A percentile compares a stretch with the other conserved stretches of the same genome.
phyloP scores from a whole-genome alignment of 2,888 invertebrate species.

The Elysia crispata region DNA sequence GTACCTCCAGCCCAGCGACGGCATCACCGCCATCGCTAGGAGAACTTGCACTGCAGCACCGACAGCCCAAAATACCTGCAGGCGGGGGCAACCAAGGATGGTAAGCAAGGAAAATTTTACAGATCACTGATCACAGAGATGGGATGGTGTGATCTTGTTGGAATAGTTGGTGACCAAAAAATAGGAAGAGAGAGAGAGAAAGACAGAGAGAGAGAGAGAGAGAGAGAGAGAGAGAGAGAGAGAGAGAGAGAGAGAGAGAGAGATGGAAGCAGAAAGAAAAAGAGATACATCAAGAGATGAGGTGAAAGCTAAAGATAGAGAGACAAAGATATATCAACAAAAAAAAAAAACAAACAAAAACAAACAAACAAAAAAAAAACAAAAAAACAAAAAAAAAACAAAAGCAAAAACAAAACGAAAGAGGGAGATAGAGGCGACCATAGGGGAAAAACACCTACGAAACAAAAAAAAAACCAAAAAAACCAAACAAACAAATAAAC shows the following conservation, averaged over 20 bases:
- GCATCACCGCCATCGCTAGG: conserved; percentile 33
- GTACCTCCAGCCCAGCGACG: conserved; percentile 36
- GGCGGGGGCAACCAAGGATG: too few relatives aligned
- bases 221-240: not conserved
- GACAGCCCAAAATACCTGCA: conserved; percentile 37
- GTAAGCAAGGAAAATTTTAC: too few relatives aligned
- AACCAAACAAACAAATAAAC: too few relatives aligned
- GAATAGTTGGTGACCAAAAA: not conserved
- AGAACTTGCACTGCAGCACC: conserved; percentile 32
- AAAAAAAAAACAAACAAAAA: not conserved
- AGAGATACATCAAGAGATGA: not conserved
- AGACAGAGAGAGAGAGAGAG: conserved; percentile 3
- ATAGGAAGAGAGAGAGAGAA: not conserved
- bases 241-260: too few relatives aligned
- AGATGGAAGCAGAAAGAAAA: too few relatives aligned
- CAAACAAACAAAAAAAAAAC: not conserved
- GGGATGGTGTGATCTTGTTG: not conserved
- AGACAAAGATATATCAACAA: not conserved
- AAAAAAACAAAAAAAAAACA: not conserved
- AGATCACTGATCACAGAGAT: too few relatives aligned
- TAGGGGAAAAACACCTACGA: too few relatives aligned
- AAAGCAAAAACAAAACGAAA: too few relatives aligned
- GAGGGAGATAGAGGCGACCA: too few relatives aligned
- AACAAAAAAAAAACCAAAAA: not conserved
- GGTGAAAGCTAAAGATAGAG: not conserved